Conservation (phyloP, 1,140 invertebrate genomes). For the Neomicropteryx cornuta region DNA sequence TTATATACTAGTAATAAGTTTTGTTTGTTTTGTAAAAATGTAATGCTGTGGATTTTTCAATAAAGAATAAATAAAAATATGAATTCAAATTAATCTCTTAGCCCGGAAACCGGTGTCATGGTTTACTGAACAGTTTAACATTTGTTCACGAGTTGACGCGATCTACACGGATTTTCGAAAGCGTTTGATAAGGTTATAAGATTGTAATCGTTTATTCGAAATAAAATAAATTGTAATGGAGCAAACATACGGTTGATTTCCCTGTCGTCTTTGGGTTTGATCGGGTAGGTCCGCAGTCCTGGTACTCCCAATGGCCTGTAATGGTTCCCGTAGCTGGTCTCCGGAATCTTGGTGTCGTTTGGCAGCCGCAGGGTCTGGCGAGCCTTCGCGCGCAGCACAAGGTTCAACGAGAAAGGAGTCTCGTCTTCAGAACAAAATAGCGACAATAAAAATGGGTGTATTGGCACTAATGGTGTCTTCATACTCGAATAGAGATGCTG, state of each 20-base stretch:
- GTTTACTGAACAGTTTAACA: not conserved
- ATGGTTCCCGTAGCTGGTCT: slow-evolving; percentile 24
- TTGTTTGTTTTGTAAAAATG: too few relatives aligned
- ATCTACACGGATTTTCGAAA: not conserved
- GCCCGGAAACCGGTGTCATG: too few relatives aligned
- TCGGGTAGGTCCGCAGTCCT: slow-evolving; percentile 23
- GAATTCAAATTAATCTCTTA: too few relatives aligned
- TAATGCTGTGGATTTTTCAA: too few relatives aligned
- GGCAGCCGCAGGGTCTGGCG: slow-evolving; percentile 28
- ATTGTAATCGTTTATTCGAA: too few relatives aligned
- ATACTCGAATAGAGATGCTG: too few relatives aligned
- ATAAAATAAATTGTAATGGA: slow-evolving; percentile 16
- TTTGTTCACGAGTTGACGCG: not conserved
- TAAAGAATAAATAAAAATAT: too few relatives aligned
- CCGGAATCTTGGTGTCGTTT: slow-evolving; percentile 27
- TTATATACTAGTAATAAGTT: too few relatives aligned
- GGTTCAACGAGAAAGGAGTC: slow-evolving; percentile 34
- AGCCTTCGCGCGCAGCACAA: slow-evolving; percentile 25
- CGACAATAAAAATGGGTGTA: too few relatives aligned
- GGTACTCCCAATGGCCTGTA: slow-evolving; percentile 22
- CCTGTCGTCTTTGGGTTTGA: slow-evolving; percentile 24
- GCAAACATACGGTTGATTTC: slow-evolving; percentile 21
- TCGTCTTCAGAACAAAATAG: too few relatives aligned
- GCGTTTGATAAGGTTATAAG: not conserved
- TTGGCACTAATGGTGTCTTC: too few relatives aligned